Base-by-base conservation (phyloP, 2,888 invertebrate genomes). In the Habrosyne pyritoides region DNA sequence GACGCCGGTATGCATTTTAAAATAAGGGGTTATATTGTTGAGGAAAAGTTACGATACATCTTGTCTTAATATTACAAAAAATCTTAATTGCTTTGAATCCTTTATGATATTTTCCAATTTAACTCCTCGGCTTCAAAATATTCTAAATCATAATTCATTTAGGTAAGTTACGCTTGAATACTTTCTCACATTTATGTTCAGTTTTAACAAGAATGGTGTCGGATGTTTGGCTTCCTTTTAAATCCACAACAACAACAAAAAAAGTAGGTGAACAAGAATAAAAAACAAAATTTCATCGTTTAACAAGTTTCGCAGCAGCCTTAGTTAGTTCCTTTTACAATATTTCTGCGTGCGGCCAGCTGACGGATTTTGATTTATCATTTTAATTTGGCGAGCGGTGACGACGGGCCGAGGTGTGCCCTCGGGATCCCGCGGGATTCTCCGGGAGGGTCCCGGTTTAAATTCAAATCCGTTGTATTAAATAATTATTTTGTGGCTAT, bases 321-420 rank as follows among this genome's bases (percentile, higher is more conserved):
- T 70, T 64, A 57, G 69, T 71, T 61, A 66, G 63, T 71, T 67
- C 18, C 24, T 14, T 46, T 28, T 33, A 47, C 10, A 47, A 47
- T 21, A 21, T 22, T 48, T 24, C 54, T 36, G 66, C 69, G 71
- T 66, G 69, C 72, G 75, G 69, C 71, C 68, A 79, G 71, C 79
- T 84, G 87, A 84, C 82, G 82, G 84, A 84, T 88, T 89, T 87
- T 90, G 90, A 90, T 91, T 89, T 91, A 91, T 90, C 86, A 88
- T 90, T 90, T 89, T 89, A 89, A 91, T 90, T 91, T 89, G 82
- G 86, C 78, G 76, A 79, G 78, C 84, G 77, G 83, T 81, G 87
- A 82, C 84, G 87, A 84, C 84, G 79, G 82, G 60, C 69, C 75
- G 79, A 79, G 83, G 83, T 85, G 78, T 77, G 78, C 79, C 77